Evolutionary conservation across 2,797 vertebrate species (phyloP), one percentile per base, ranked within the genome.

Genomic region (Orestias chungarensis): DNA sequence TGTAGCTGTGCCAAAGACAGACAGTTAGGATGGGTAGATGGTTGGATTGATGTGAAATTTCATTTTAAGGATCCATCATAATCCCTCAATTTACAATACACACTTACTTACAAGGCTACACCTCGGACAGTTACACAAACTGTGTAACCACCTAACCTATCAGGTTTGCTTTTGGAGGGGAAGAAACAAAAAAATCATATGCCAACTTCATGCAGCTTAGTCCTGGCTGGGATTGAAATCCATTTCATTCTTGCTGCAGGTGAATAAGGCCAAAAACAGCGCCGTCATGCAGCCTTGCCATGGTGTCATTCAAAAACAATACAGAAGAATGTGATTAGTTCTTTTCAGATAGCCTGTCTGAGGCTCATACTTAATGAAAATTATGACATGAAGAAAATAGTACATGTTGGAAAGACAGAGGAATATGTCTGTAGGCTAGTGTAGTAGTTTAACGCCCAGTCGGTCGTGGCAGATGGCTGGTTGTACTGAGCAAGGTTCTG

Each of bases 291-390:
- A 38, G 3, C 12, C 20, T 61, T 23, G 3, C 9, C 11, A 23
- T 61, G 4, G 1, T 33, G 20, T 1, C 6, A 23, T 23, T 10
- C 38, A 35, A 23, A 35, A 62, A n/a, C 40, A 40, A 38, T 4
- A 38, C 33, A 10, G 3, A 1, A 62, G 8, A n/a, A 62, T 62
- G 1, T 49, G 7, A 7, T 23, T 50, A n/a, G 23, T 57, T 8
- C 55, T 8, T 57, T 61, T 61, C 8, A 61, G 18, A 15, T 49
- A 50, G 38, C 38, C 5, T 6, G 23, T 12, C 6, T 6, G 8
- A 44, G 40, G 33, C 8, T 31, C 43, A 10, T 33, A 61, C 65
- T 75, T 57, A n/a, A n/a, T n/a, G n/a, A 70, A 64, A 67, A 75
- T 35, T 1, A 20, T 14, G 33, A 38, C 23, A 75, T 23, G 40